Base-by-base conservation (phyloP, 37 sponge, comb jelly and placozoan genomes). In the Ianthella basta region DNA sequence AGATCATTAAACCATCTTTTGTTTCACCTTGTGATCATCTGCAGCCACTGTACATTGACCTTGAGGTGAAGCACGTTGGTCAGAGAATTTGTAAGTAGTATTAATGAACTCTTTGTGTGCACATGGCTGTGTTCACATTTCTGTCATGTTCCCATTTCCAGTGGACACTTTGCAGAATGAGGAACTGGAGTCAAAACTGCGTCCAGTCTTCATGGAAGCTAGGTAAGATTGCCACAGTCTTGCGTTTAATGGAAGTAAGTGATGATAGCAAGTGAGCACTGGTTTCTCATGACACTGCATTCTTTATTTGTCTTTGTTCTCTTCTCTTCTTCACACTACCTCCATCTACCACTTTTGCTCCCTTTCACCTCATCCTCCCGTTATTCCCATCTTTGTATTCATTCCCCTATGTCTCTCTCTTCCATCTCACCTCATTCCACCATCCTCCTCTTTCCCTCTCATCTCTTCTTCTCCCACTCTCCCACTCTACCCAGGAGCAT, bases 131-230 rank as follows among this genome's bases (percentile, higher is more conserved):
- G 12, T 44, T 30, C 23, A 4, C 40, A 41, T 14, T 32, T 79
- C 41, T 83, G 36, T 27, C 27, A 4, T 35, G 34, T 69, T 34
- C 29, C 32, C 25, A 23, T 33, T 56, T 59, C 6, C 88, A 89
- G 89, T 83, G 73, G 82, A 67, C 65, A 86, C 83, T 18, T 38
- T 92, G 69, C 86, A 88, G 80, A 44, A 14, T 6, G 89, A 86
- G 57, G 89, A 92, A 55, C 82, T 29, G 27, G 90, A 87, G 53
- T 82, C 21, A 36, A 89, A 87, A 63, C 72, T 92, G 36, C 64
- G 60, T 2, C 87, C 84, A 79, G 87, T 89, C 8, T 89, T 92
- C 83, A 89, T 86, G 60, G 93, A 92, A 54, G 90, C 82, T 6
- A 83, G 86, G 90, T 90, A 64, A 37, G 83, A 4, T 32, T 72